These are phyloP conservation scores for Troides oblongomaculatus DNA, from an alignment of 2,888 invertebrate species.

Conservation along the genomic window DNA sequence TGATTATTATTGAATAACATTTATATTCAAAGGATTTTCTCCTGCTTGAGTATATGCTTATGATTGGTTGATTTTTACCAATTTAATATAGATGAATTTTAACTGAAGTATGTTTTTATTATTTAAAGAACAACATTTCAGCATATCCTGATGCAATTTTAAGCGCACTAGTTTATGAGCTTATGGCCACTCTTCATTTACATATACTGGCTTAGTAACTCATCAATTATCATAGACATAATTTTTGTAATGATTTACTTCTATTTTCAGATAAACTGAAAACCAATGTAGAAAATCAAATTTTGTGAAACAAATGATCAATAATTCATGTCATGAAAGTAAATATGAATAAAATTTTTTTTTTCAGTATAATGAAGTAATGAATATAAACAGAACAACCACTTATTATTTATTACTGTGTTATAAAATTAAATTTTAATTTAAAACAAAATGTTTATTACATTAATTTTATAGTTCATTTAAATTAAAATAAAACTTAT, in stretches of 20 bases:
- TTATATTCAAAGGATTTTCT: too few relatives aligned
- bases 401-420: conserved; percentile 22
- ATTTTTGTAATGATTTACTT: conserved; percentile 16
- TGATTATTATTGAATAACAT: too few relatives aligned
- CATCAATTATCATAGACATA: not conserved
- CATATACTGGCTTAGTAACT: not conserved
- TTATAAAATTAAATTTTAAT: conserved; percentile 13
- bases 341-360: not conserved
- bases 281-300: conserved; percentile 18
- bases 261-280: conserved; percentile 12
- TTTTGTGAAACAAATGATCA: not conserved
- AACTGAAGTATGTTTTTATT: too few relatives aligned
- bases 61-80: too few relatives aligned
- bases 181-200: not conserved
- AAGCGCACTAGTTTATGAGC: too few relatives aligned
- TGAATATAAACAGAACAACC: not conserved
- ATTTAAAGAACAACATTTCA: too few relatives aligned
- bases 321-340: not conserved
- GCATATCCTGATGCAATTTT: too few relatives aligned
- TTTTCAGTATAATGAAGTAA: not conserved
- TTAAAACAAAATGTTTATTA: conserved; percentile 14
- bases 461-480: conserved; percentile 9
- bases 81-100: too few relatives aligned
- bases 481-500: conserved; percentile 2
- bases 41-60: too few relatives aligned